Evolutionary conservation across 2,113 vertebrate genomes (phyloP), one percentile per base, ranked within the genome.

Genomic region (Perccottus glenii): DNA sequence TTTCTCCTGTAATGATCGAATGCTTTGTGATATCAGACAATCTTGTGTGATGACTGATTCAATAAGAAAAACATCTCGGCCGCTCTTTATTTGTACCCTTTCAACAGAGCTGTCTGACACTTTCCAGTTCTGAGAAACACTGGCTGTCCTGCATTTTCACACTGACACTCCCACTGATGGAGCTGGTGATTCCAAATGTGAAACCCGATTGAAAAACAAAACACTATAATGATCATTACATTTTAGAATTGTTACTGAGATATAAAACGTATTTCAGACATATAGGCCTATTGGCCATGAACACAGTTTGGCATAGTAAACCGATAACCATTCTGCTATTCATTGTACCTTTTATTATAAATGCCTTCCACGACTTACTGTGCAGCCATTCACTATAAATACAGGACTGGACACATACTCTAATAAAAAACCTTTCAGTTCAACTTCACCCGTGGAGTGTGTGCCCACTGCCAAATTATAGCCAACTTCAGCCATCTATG

Each of bases 1-100:
- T 60, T 63, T 42, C 53, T 50, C 60, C 33, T 61, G 60, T 59
- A 46, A 15, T 4, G 4, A 77, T 70, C 62, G 67, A 77, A 74
- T 64, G 36, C 57, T 60, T 63, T 52, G 43, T 4, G 2, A 67
- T 70, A 47, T 73, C 47, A 70, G 77, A 73, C 45, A 66, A 78
- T 84, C 60, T 82, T 60, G 35, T 51, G 73, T 45, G 57, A 44
- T 49, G 69, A 48, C 88, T 88, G 86, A 92, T 89, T 85, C 80
- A 86, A 88, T 88, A 82, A 87, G 80, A 88, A 90, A 83, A 86
- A 89, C 71, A 85, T 83, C 78, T 75, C 70, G 76, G 79, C 67
- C 75, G 82, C 72, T 64, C 67, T 83, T 60, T 84, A 66, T 69
- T 70, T 61, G 64, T 52, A 33, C 56, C 55, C 61, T 44, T 59